Base-by-base conservation (phyloP, 2,888 invertebrate species). In the Eupithecia dodoneata region DNA sequence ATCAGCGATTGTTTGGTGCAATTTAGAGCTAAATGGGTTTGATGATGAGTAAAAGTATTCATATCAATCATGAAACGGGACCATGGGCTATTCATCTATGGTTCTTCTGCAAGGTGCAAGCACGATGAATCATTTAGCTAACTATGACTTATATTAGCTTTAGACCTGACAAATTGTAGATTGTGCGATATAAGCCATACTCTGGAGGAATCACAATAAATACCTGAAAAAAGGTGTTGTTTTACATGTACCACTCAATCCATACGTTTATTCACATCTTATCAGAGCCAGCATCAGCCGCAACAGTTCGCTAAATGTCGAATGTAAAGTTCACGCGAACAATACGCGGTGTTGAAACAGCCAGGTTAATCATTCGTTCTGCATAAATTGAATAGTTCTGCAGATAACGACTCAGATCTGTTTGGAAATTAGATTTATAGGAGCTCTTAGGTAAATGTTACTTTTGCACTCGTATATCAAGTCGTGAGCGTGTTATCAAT, bases 301-400 rank as follows among this genome's bases (percentile, higher is more conserved):
- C 91, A 91, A 91, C 87, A 91, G 89, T 89, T 90, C 89, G 86
- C 87, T 89, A 94, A 94, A 94, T 94, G 93, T 89, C 94, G 93
- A 83, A 83, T 84, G 83, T 84, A 93, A 94, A 94, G 94, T 94
- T 94, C 94, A 94, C 82, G 83, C 82, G 89, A 93, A 93, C 93
- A 92, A 92, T 92, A 85, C 80, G 82, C 79, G 63, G 86, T 91
- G 90, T 88, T 86, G 92, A 90, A 92, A 92, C 86, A 83, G 74
- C 81, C 82, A 79, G 79, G 80, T 79, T 80, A 83, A 85, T 85
- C 83, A 82, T 79, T 79, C 74, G 74, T 76, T 79, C 76, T 79
- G 79, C 79, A 79, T 79, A 79, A 76, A 79, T 79, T 79, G 79
- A 79, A 79, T 79, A 79, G 70, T 65, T 79, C 66, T 30, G 74